Conservation (phyloP, 2,797 vertebrate genomes). For the Spinus pinus region DNA sequence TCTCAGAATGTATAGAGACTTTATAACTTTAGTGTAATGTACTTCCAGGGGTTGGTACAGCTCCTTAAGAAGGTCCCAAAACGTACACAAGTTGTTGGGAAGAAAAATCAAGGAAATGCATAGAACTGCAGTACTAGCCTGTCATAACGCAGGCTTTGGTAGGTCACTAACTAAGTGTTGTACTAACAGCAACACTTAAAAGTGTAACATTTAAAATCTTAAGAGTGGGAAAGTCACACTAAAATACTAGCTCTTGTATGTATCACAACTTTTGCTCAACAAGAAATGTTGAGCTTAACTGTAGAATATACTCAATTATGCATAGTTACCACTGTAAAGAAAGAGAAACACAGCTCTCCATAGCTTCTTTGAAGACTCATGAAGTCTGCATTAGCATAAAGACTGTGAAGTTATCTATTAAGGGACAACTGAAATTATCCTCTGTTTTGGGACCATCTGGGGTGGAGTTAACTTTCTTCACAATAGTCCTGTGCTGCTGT, state of each 20-base stretch:
- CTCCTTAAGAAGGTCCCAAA: neutral
- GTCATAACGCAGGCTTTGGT: neutral
- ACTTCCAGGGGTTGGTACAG: neutral
- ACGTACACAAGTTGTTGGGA: neutral
- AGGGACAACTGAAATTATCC: neutral
- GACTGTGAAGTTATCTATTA: neutral
- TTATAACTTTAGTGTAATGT: neutral
- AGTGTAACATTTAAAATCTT: neutral
- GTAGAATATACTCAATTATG: neutral
- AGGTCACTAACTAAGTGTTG: no score
- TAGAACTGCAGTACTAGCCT: neutral
- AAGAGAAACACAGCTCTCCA: neutral
- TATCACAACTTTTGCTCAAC: neutral
- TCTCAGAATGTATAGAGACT: neutral
- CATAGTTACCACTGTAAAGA: neutral
- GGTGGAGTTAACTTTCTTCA: neutral
- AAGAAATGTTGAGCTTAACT: neutral
- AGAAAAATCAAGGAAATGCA: neutral
- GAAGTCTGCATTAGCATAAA: neutral
- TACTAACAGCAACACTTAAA: neutral
- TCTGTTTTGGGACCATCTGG: neutral
- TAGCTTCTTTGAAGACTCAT: neutral
- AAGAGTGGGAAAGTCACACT: neutral
- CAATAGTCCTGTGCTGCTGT: neutral
- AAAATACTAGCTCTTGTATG: neutral